Evolutionary conservation across 2,888 invertebrate genomes (phyloP).

Genomic region (Eupithecia abbreviata): DNA sequence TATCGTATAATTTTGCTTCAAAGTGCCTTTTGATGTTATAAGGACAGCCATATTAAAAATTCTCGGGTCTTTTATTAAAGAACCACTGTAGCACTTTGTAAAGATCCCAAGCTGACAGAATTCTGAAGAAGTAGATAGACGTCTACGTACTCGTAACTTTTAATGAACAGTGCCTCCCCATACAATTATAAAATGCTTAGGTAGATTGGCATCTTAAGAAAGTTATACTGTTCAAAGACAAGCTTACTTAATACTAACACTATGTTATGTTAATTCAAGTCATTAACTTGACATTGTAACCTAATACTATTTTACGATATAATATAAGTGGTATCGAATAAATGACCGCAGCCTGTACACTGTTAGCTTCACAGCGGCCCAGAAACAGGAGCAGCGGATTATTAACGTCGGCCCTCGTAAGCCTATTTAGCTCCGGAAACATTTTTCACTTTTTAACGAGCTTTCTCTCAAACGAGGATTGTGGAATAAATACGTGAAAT

Average conservation of each 20-base stretch:
- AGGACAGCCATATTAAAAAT: constrained; percentile 28
- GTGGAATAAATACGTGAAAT: constrained; percentile 38
- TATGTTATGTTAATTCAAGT: constrained; percentile 16
- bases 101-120: constrained; percentile 65
- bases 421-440: constrained; percentile 53
- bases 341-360: constrained; percentile 73
- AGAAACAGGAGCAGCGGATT: constrained; percentile 78
- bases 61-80: constrained; percentile 33
- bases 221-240: constrained; percentile 19
- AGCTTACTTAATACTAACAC: constrained; percentile 13
- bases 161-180: constrained; percentile 28
- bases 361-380: constrained; percentile 77
- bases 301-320: background rate
- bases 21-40: constrained; percentile 19
- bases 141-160: constrained; percentile 38
- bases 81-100: constrained; percentile 62
- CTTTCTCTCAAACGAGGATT: constrained; percentile 36
- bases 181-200: constrained; percentile 8
- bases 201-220: constrained; percentile 10
- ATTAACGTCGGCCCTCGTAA: constrained; percentile 71
- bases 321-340: constrained; percentile 26
- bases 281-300: constrained; percentile 3
- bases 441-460: constrained; percentile 56
- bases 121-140: constrained; percentile 34
- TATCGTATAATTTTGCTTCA: constrained; percentile 21